These are phyloP conservation scores for Archips crataeganus DNA, from an alignment of 2,888 invertebrate genomes.

Conservation along the genomic window DNA sequence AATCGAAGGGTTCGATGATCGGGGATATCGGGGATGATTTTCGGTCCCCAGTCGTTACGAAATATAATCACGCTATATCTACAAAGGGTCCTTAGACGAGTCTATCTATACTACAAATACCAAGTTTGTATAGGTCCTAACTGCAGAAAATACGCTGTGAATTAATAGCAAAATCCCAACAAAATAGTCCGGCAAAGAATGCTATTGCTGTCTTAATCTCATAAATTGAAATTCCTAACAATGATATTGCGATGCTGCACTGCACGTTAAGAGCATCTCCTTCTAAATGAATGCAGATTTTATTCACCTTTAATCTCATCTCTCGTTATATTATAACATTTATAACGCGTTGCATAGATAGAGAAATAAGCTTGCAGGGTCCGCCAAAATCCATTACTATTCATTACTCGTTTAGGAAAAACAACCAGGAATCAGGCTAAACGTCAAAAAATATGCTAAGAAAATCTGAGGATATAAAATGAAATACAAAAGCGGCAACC, in stretches of 20 bases:
- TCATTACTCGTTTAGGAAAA: slow-evolving; percentile 37
- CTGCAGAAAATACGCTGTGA: neutral
- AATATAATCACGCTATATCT: slow-evolving; percentile 29
- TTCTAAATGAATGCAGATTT: slow-evolving; percentile 40
- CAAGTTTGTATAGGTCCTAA: neutral
- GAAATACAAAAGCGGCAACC: slow-evolving; percentile 49
- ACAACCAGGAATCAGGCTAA: slow-evolving; percentile 42
- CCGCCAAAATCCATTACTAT: slow-evolving; percentile 27
- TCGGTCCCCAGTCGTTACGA: slow-evolving; percentile 30
- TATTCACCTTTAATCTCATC: slow-evolving; percentile 31
- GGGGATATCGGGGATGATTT: slow-evolving; percentile 27
- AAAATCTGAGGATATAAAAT: slow-evolving; percentile 48
- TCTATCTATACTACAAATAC: neutral
- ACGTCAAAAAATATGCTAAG: slow-evolving; percentile 45
- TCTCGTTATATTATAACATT: slow-evolving; percentile 18
- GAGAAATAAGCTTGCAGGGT: neutral
- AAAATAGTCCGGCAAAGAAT: neutral
- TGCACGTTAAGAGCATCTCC: slow-evolving; percentile 15
- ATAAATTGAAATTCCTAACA: slow-evolving; percentile 12
- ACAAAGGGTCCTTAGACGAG: neutral
- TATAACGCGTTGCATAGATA: slow-evolving; percentile 13
- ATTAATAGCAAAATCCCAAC: neutral
- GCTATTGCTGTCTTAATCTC: neutral
- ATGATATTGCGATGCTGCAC: slow-evolving; percentile 20
- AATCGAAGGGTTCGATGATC: slow-evolving; percentile 38